phyloP scores from a whole-genome alignment of 2,888 invertebrate genomes.

The Sylvicola fuscatus region DNA sequence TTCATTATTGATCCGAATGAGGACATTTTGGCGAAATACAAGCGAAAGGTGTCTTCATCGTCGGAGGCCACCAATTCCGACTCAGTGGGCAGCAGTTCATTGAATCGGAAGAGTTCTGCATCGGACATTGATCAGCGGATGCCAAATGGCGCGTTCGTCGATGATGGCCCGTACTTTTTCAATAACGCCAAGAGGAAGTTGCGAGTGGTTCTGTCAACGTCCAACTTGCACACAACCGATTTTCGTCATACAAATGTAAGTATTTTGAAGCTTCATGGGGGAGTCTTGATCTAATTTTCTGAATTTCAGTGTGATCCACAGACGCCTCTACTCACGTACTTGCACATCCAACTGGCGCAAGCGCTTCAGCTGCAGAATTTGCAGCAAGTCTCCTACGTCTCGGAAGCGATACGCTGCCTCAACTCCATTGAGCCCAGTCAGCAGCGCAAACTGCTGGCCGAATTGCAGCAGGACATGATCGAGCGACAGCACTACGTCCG shows the following conservation, averaged over 20 bases:
- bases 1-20: conserved; percentile 52
- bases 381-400: conserved; percentile 54
- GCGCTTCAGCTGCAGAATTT: conserved; percentile 61
- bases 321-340: conserved; percentile 37
- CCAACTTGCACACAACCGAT: conserved; percentile 54
- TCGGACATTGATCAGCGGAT: conserved; percentile 23
- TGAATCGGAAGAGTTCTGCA: conserved; percentile 14
- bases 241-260: conserved; percentile 33
- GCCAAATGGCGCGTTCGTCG: conserved; percentile 13
- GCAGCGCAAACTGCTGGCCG: conserved; percentile 49
- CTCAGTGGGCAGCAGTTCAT: conserved; percentile 16
- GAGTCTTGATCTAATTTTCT: not conserved
- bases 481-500: conserved; percentile 59
- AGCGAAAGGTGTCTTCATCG: conserved; percentile 39
- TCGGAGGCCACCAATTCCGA: conserved; percentile 29
- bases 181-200: conserved; percentile 55
- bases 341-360: conserved; percentile 59
- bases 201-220: conserved; percentile 73
- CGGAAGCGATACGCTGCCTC: conserved; percentile 65
- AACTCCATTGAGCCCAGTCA: conserved; percentile 47
- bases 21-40: conserved; percentile 88
- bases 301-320: conserved; percentile 15
- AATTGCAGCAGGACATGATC: conserved; percentile 55
- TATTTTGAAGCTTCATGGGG: conserved; percentile 2
- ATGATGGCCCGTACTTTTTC: conserved; percentile 15